Evolutionary conservation across 2,113 vertebrate species (phyloP).

Genomic region (Ciconia maguari): DNA sequence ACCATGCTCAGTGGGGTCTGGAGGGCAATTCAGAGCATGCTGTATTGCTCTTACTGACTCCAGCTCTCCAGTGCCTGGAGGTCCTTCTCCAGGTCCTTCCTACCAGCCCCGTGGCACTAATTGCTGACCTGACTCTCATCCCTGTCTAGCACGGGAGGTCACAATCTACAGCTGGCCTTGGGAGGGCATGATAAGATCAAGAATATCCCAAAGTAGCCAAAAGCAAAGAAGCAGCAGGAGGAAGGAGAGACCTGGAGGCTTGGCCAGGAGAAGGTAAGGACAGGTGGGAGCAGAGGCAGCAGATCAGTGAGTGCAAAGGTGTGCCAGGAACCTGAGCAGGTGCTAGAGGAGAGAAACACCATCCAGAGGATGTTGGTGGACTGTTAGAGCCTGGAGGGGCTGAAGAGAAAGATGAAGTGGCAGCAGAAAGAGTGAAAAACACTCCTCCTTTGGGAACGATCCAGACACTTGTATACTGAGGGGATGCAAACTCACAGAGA

Average conservation of each 20-base stretch:
- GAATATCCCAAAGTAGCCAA: background rate
- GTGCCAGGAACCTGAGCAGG: background rate
- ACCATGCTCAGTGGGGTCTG: accelerated
- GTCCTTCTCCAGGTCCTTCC: background rate
- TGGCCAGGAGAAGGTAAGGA: background rate
- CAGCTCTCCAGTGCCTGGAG: background rate
- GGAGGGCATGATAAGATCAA: background rate
- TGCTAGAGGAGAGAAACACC: background rate
- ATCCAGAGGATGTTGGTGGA: background rate
- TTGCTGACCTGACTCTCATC: background rate
- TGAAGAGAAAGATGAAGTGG: background rate
- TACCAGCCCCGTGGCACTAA: background rate
- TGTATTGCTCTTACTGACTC: background rate
- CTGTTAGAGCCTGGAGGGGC: background rate
- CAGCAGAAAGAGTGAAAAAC: background rate
- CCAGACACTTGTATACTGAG: background rate
- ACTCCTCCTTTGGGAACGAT: background rate
- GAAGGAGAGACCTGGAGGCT: background rate
- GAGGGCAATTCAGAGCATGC: background rate
- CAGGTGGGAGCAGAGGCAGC: background rate
- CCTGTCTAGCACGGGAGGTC: background rate
- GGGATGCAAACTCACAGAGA: background rate
- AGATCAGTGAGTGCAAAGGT: background rate
- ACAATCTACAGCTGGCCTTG: background rate
- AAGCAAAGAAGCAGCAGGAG: background rate